Conservation (phyloP, 1,140 invertebrate species). For the Lamellibrachia luymesi region DNA sequence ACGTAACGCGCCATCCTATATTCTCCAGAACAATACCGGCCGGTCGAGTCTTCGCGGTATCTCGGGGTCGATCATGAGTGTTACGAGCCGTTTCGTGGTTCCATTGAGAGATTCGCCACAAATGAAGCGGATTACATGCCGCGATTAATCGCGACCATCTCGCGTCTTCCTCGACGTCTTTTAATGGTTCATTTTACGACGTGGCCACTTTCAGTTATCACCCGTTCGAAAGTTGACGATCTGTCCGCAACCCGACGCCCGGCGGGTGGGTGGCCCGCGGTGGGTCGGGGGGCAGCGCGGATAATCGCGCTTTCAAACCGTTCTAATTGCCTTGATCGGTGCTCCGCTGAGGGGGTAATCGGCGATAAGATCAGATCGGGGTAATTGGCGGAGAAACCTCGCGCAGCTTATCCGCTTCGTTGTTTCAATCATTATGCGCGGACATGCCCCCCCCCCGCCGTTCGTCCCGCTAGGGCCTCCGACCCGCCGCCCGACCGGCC, state of each 20-base stretch:
- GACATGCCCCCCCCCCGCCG: not conserved
- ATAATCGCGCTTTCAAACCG: not conserved
- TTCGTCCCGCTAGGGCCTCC: not conserved
- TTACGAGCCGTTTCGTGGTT: not conserved
- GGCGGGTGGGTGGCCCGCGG: not conserved
- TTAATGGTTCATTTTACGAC: not conserved
- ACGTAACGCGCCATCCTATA: not conserved
- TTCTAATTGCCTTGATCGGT: not conserved
- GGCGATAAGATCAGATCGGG: not conserved
- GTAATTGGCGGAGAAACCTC: not conserved
- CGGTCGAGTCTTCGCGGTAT: not conserved
- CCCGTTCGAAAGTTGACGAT: not conserved
- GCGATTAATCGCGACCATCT: not conserved
- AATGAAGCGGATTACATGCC: not conserved
- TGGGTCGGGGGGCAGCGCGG: not conserved
- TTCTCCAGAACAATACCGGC: not conserved
- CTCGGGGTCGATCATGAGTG: not conserved
- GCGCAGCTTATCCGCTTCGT: not conserved
- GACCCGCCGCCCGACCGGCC: not conserved
- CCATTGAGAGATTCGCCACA: not conserved
- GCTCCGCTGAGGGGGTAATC: not conserved
- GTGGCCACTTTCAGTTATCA: not conserved
- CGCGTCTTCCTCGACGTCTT: not conserved
- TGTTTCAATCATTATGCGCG: constrained; percentile 4
- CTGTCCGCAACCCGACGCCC: not conserved